Percentiles rank a stretch among this genome's conserved stretches.
These are phyloP conservation scores for Petrophora chlorosata DNA, from an alignment of 2,888 invertebrate species.

Conservation along the genomic window DNA sequence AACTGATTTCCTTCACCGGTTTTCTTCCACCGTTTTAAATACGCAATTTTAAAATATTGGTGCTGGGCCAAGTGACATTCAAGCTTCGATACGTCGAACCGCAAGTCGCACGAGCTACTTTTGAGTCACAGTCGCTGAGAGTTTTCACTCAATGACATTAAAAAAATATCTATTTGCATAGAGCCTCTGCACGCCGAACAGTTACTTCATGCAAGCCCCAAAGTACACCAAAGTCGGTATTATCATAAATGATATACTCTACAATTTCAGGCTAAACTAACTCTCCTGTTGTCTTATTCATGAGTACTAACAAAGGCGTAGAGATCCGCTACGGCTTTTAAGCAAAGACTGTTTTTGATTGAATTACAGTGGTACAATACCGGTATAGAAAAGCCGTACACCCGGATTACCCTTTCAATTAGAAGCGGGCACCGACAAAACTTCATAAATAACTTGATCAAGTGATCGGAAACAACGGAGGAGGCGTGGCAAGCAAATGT, in stretches of 20 bases:
- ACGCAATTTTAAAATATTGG: too few relatives aligned
- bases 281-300: constrained; percentile 48
- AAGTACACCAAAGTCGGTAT: constrained; percentile 21
- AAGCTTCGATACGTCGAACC: too few relatives aligned
- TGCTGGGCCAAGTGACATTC: too few relatives aligned
- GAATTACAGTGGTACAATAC: constrained; percentile 5
- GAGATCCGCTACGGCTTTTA: constrained; percentile 11
- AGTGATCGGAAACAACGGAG: too few relatives aligned
- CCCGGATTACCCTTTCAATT: too few relatives aligned
- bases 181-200: not conserved
- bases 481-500: too few relatives aligned
- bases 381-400: too few relatives aligned
- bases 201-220: constrained; percentile 6
- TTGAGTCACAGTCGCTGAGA: too few relatives aligned
- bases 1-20: too few relatives aligned
- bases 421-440: too few relatives aligned
- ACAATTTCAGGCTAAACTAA: constrained; percentile 43
- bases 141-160: not conserved
- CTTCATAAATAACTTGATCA: too few relatives aligned
- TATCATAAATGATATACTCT: constrained; percentile 43
- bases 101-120: not conserved
- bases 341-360: constrained; percentile 16
- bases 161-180: constrained; percentile 1
- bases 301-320: constrained; percentile 45
- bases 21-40: too few relatives aligned